A percentile compares a stretch with the other conserved stretches of the same genome.
Evolutionary conservation across 2,113 vertebrate species (phyloP).

Genomic region (Macroglossus sobrinus): DNA sequence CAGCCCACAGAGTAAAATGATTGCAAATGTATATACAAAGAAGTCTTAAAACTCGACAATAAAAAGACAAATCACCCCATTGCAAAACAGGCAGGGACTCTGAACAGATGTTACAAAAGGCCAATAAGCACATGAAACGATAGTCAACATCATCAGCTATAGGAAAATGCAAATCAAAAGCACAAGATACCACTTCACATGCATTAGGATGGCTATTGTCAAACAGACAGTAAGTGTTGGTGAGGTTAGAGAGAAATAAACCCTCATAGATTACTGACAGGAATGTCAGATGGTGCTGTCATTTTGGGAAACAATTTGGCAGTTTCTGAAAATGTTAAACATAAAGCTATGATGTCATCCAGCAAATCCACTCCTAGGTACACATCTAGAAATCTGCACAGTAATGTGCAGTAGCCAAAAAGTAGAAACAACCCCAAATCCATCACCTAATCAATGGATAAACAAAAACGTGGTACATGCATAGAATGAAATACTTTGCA

Average conservation of each 20-base stretch:
- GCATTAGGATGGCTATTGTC: not conserved
- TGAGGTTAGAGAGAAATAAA: not conserved
- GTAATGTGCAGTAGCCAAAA: not conserved
- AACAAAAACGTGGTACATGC: not conserved
- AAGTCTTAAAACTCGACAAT: not conserved
- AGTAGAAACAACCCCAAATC: not conserved
- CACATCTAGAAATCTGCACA: not conserved
- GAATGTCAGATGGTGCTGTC: not conserved
- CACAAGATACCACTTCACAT: not conserved
- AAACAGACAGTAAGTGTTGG: not conserved
- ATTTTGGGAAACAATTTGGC: not conserved
- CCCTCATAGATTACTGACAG: not conserved
- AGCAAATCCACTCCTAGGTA: not conserved
- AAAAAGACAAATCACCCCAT: not conserved
- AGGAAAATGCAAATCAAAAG: not conserved
- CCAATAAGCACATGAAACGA: not conserved
- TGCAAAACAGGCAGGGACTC: not conserved
- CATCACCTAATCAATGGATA: not conserved
- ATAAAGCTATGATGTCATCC: not conserved
- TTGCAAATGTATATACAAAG: not conserved
- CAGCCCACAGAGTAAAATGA: not conserved
- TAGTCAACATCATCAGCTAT: not conserved
- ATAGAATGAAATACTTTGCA: not conserved
- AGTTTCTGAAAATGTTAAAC: not conserved
- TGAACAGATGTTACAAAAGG: not conserved